phyloP scores from a whole-genome alignment of 2,113 vertebrate species.

The Delphinapterus leucas region DNA sequence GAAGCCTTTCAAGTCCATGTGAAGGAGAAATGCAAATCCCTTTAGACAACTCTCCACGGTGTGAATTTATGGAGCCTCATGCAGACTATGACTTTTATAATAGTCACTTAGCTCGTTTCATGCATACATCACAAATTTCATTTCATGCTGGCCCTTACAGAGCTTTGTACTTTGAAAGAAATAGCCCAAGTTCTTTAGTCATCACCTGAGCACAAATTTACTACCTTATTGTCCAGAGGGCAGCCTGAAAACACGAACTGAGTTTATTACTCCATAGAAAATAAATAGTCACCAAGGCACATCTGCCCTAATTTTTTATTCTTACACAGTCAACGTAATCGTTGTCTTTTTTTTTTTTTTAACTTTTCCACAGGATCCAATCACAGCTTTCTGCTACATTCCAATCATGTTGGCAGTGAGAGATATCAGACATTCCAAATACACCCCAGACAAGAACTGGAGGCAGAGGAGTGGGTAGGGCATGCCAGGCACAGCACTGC shows the following conservation, averaged over 20 bases:
- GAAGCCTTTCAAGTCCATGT: constrained; percentile 34
- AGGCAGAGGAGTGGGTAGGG: fast-evolving
- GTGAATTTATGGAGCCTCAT: constrained; percentile 49
- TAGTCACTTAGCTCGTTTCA: constrained; percentile 52
- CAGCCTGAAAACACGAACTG: not conserved
- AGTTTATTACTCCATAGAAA: constrained; percentile 62
- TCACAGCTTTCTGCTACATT: constrained; percentile 36
- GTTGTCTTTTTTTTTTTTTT: constrained; percentile 20
- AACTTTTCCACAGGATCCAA: constrained; percentile 48
- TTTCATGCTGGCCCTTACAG: not conserved
- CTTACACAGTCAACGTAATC: constrained; percentile 34
- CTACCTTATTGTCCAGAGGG: constrained; percentile 26
- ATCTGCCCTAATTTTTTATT: constrained; percentile 38
- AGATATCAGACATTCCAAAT: not conserved
- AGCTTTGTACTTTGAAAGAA: constrained; percentile 31
- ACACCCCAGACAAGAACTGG: not conserved
- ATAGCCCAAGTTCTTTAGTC: constrained; percentile 13
- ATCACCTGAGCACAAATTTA: constrained; percentile 4
- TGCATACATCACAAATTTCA: not conserved
- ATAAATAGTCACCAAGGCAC: constrained; percentile 14
- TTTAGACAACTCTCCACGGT: constrained; percentile 9
- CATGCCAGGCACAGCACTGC: not conserved
- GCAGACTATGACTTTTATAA: constrained; percentile 59
- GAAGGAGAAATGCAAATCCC: constrained; percentile 16
- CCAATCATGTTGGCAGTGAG: not conserved